Evolutionary conservation across 2,113 vertebrate species (phyloP).

Genomic region (Gymnorhina tibicen): DNA sequence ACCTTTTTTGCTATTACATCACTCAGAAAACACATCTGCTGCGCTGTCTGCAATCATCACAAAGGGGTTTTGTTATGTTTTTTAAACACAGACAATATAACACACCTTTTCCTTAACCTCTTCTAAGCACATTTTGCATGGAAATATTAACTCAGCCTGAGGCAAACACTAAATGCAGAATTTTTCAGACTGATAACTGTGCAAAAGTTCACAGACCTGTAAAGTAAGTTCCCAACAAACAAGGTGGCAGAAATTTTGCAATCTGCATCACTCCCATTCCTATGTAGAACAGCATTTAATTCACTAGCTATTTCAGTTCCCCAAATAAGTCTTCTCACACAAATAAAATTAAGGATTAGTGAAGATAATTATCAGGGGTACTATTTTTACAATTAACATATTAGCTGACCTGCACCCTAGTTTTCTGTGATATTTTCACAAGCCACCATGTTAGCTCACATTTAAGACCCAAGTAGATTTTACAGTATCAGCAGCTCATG

Average conservation of each 20-base stretch:
- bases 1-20: conserved; percentile 47
- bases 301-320: background rate
- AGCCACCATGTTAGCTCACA: background rate
- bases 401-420: background rate
- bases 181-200: background rate
- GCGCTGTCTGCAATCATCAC: background rate
- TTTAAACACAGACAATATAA: background rate
- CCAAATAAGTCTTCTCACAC: background rate
- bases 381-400: background rate
- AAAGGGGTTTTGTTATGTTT: background rate
- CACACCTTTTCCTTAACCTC: background rate
- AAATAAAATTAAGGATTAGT: background rate
- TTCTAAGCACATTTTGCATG: background rate
- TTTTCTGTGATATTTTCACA: background rate
- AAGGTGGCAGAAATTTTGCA: background rate
- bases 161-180: background rate
- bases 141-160: background rate
- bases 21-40: conserved; percentile 49
- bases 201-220: background rate
- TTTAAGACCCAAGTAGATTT: background rate
- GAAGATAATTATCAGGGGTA: background rate
- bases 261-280: background rate
- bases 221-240: background rate
- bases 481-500: background rate
- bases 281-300: background rate